Conservation (phyloP, 1,140 invertebrate genomes). For the Bombus vancouverensis region DNA sequence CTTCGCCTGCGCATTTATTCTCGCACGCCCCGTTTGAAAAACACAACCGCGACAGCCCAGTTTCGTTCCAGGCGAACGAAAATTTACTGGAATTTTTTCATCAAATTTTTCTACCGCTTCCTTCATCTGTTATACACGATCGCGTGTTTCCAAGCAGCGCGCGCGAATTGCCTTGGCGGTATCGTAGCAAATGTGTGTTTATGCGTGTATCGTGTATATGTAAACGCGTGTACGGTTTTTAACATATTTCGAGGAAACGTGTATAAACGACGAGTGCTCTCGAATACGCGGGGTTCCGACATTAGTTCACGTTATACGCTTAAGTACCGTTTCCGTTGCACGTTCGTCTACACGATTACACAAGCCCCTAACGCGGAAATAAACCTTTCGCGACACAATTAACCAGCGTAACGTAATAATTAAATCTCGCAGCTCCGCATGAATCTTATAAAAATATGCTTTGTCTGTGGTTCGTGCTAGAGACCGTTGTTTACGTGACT, state of each 20-base stretch:
- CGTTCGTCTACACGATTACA: conserved; percentile 21
- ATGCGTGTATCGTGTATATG: not conserved
- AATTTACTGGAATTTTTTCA: not conserved
- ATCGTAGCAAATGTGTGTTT: not conserved
- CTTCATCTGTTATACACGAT: not conserved
- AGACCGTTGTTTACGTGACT: not conserved
- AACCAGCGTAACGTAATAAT: conserved; percentile 22
- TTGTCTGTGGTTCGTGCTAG: not conserved
- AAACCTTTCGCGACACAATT: conserved; percentile 26
- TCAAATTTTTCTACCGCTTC: too few species aligned
- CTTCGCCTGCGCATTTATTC: too few species aligned
- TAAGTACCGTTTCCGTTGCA: conserved; percentile 58
- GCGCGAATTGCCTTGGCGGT: not conserved
- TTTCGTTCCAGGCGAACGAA: not conserved
- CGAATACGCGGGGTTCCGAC: conserved; percentile 11
- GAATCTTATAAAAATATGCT: conserved; percentile 43
- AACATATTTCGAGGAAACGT: not conserved
- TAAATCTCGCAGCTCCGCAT: not conserved
- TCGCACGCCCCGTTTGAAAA: not conserved
- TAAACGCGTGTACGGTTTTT: too few species aligned
- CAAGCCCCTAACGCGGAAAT: conserved; percentile 33
- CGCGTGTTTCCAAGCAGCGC: not conserved
- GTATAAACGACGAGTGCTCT: conserved; percentile 29
- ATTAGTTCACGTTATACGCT: conserved; percentile 36
- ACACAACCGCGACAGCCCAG: not conserved